Conservation (phyloP, 2,888 invertebrate species). For the Trichogramma dendrolimi region DNA sequence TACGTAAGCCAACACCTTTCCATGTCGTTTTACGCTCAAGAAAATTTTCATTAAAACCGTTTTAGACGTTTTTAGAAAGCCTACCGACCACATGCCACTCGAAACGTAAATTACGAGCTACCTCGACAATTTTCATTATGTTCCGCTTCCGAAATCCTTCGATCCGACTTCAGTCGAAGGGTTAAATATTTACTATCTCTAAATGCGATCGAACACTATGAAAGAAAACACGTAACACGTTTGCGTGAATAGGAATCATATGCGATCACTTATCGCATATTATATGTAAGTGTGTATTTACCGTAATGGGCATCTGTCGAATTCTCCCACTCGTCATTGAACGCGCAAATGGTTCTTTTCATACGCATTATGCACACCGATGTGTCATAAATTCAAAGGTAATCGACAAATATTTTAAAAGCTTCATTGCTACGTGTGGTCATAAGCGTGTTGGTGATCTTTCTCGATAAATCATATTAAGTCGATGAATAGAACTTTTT, state of each 20-base stretch:
- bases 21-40: constrained; percentile 18
- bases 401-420: constrained; percentile 6
- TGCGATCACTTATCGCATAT: too few species aligned
- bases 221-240: too few species aligned
- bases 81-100: constrained; percentile 14
- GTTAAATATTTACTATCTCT: constrained; percentile 30
- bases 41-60: constrained; percentile 26
- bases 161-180: constrained; percentile 10
- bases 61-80: constrained; percentile 7
- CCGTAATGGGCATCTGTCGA: too few species aligned
- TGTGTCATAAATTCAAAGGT: neutral
- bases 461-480: constrained; percentile 9
- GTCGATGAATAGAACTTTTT: constrained; percentile 11
- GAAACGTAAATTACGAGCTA: constrained; percentile 26
- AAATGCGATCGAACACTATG: constrained; percentile 20
- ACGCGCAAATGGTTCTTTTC: too few species aligned
- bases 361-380: too few species aligned
- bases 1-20: neutral
- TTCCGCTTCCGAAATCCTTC: neutral
- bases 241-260: too few species aligned
- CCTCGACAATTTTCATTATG: constrained; percentile 4
- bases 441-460: constrained; percentile 1
- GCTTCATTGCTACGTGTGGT: neutral
- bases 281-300: too few species aligned
- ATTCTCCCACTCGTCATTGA: too few species aligned